Evolutionary conservation across 2,888 invertebrate species (phyloP), one percentile per base, ranked within the genome.

Genomic region (Microctonus aethiopoides): DNA sequence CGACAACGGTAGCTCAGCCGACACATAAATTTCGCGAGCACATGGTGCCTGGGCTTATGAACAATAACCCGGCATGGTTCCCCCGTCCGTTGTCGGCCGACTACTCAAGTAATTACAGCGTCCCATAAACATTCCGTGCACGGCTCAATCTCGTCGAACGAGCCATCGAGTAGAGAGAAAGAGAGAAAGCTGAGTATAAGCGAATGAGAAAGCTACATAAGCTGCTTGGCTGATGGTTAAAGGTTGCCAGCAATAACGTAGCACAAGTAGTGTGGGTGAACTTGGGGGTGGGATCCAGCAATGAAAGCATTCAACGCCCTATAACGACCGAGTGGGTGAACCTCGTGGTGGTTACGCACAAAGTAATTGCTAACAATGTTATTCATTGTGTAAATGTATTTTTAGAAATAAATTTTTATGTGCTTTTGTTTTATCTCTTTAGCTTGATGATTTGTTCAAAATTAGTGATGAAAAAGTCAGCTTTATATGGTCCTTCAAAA

Each of bases 1-100:
- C 41, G 64, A 22, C 65, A 65, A 70, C 74, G 74, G 75, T 78
- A 76, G 78, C 78, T 81, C 77, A 78, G 79, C 76, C 77, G 76
- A 77, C 78, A 79, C 83, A 84, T 84, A 83, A 83, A 83, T 83
- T 83, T 78, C 73, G 75, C 73, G 74, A 79, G 75, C 83, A 84
- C 80, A 83, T 83, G 84, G 83, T 79, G 78, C 79, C 76, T 69
- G 72, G 77, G 80, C 82, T 83, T 83, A 84, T 81, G 82, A 84
- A 83, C 83, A 84, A 83, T 84, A 84, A 83, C 81, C 81, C 77
- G 67, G 65, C 60, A 24, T 62, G 56, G 61, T 67, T 51, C 69
- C 56, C 56, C 56, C 64, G n/a, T 72, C 74, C 74, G 77, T 78
- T 75, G 78, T 75, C 77, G 72, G 73, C 76, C 77, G 78, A 77